phyloP scores from a whole-genome alignment of 2,888 invertebrate species.

The Carabus problematicus region DNA sequence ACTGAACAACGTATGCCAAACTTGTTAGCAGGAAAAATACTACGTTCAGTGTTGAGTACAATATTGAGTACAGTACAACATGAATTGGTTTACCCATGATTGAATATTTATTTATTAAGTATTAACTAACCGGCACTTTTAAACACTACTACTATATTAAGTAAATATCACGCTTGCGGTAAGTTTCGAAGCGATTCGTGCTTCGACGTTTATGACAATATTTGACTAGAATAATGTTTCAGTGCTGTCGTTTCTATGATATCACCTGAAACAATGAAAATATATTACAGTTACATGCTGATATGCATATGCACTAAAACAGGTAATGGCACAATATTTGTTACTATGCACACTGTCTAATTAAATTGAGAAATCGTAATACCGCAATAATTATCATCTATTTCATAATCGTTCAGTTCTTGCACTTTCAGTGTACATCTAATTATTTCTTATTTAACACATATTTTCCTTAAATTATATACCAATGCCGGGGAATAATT shows the following conservation, averaged over 20 bases:
- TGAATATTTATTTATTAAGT: no score
- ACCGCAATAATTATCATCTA: background rate
- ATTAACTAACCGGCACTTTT: background rate
- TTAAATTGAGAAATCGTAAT: slow-evolving; percentile 12
- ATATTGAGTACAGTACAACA: slow-evolving; percentile 25
- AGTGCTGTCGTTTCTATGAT: slow-evolving; percentile 18
- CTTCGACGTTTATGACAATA: background rate
- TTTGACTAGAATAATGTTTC: slow-evolving; percentile 19
- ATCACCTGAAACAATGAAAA: slow-evolving; percentile 25
- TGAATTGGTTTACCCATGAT: slow-evolving; percentile 35
- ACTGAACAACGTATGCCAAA: slow-evolving; percentile 62
- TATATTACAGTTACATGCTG: background rate
- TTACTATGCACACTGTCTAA: slow-evolving; percentile 12
- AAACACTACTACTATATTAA: slow-evolving; percentile 22
- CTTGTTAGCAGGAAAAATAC: slow-evolving; percentile 60
- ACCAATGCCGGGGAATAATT: no score
- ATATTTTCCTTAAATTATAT: no score
- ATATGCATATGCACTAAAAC: slow-evolving; percentile 16
- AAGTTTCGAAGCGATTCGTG: background rate
- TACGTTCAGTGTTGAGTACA: slow-evolving; percentile 47
- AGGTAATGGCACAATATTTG: background rate
- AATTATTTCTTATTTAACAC: no score
- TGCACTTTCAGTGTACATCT: no score
- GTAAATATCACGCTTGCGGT: slow-evolving; percentile 28
- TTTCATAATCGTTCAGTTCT: background rate